These are phyloP conservation scores for Lasius fuliginosus DNA, from an alignment of 2,888 invertebrate species.

Conservation along the genomic window DNA sequence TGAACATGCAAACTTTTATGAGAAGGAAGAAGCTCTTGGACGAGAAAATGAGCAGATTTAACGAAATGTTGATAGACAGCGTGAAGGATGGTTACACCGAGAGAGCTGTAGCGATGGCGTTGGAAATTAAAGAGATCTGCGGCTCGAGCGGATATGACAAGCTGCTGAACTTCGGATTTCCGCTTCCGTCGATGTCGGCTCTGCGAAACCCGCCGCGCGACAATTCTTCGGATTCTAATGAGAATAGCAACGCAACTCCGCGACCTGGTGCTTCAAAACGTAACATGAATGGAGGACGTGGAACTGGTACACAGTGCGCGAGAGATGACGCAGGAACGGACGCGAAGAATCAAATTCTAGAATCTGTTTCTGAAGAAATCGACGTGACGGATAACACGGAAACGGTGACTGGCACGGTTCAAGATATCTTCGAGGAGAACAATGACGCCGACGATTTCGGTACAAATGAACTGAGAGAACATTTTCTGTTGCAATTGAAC, in stretches of 20 bases:
- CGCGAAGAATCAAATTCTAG: constrained; percentile 38
- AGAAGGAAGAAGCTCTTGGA: constrained; percentile 77
- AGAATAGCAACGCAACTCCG: constrained; percentile 37
- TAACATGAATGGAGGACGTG: constrained; percentile 29
- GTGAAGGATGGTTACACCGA: constrained; percentile 76
- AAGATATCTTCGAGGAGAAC: constrained; percentile 84
- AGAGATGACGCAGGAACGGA: constrained; percentile 46
- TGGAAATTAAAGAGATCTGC: constrained; percentile 77
- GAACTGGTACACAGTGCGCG: neutral
- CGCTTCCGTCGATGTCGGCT: constrained; percentile 76
- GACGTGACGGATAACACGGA: constrained; percentile 62
- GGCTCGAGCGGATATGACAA: constrained; percentile 78
- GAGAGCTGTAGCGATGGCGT: constrained; percentile 71
- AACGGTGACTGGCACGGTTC: constrained; percentile 82
- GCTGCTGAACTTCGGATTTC: constrained; percentile 78
- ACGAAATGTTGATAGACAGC: constrained; percentile 74
- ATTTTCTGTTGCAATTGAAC: constrained; percentile 75
- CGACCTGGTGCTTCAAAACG: constrained; percentile 15
- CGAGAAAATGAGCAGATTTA: constrained; percentile 76
- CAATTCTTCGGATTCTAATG: constrained; percentile 53
- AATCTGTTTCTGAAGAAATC: constrained; percentile 27
- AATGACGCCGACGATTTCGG: constrained; percentile 80
- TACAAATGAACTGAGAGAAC: constrained; percentile 78
- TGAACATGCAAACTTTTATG: constrained; percentile 80
- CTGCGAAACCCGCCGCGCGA: constrained; percentile 66